Evolutionary conservation across 2,888 invertebrate species (phyloP).

Genomic region (Chesias legatella): DNA sequence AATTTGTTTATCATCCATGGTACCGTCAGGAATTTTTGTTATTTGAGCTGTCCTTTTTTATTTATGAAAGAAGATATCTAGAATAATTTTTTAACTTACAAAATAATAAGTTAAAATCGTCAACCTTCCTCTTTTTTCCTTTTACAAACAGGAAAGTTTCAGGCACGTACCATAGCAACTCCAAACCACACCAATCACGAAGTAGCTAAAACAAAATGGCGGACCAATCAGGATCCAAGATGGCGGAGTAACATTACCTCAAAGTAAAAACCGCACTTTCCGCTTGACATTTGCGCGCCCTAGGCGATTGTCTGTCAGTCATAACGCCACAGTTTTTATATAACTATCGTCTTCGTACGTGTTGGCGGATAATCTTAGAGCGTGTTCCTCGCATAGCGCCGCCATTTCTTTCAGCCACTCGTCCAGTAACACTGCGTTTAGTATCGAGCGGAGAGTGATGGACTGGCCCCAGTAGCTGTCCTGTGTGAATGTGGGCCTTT

Average conservation of each 20-base stretch:
- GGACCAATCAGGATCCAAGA: not conserved
- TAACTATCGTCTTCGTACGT: slow-evolving; percentile 62
- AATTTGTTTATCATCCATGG: too few species aligned
- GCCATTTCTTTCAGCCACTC: slow-evolving; percentile 98
- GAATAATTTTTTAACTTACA: too few species aligned
- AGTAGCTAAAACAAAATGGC: too few species aligned
- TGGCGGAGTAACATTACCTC: not conserved
- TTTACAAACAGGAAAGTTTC: too few species aligned
- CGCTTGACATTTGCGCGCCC: slow-evolving; percentile 24
- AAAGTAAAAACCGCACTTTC: not conserved
- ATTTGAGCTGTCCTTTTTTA: too few species aligned
- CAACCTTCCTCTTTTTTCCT: too few species aligned
- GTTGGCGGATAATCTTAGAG: slow-evolving; percentile 73
- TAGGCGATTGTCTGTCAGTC: slow-evolving; percentile 58
- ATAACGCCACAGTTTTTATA: slow-evolving; percentile 64
- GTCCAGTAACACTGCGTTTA: slow-evolving; percentile 91
- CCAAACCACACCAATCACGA: too few species aligned
- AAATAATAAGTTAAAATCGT: too few species aligned
- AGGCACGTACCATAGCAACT: too few species aligned
- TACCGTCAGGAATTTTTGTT: too few species aligned
- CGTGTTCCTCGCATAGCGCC: slow-evolving; percentile 96
- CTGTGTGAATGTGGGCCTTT: slow-evolving; percentile 58
- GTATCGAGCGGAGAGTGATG: slow-evolving; percentile 58
- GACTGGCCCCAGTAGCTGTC: slow-evolving; percentile 74
- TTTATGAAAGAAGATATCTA: too few species aligned